phyloP scores from a whole-genome alignment of 2,113 vertebrate species.

The Bolborhynchus lineola region DNA sequence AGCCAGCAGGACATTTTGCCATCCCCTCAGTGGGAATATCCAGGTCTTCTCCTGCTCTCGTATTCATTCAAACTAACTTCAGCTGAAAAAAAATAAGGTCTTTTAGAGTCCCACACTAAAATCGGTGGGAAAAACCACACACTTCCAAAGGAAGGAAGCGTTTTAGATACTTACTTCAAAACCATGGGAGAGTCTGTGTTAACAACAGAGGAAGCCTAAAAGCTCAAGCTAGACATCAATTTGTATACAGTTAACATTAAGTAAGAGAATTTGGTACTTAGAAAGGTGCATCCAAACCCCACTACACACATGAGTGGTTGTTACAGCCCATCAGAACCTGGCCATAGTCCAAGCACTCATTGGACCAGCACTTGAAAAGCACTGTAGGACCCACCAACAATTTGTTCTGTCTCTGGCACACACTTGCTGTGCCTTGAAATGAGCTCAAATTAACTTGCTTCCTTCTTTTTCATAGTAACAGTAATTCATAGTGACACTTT shows the following conservation, averaged over 20 bases:
- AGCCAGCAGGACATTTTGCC: neutral
- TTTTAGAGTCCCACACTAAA: neutral
- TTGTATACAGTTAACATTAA: neutral
- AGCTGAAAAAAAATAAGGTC: neutral
- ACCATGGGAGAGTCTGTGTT: neutral
- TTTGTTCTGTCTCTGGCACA: neutral
- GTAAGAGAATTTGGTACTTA: neutral
- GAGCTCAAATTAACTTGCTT: neutral
- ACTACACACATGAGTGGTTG: neutral
- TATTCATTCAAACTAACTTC: neutral
- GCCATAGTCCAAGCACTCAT: rapidly evolving
- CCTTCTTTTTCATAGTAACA: neutral
- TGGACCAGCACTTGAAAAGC: neutral
- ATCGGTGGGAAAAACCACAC: neutral
- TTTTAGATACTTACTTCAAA: neutral
- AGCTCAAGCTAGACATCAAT: neutral
- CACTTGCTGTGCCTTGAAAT: neutral
- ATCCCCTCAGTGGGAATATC: neutral
- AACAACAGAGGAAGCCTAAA: neutral
- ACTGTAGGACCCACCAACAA: neutral
- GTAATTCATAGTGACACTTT: neutral
- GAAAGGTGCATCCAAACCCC: neutral
- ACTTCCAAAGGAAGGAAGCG: neutral
- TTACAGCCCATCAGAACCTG: neutral
- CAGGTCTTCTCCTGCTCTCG: neutral